Percentiles rank a stretch among this genome's conserved stretches.
Conservation (phyloP, 2,113 vertebrate genomes). For the Nannobrachium achirus region DNA sequence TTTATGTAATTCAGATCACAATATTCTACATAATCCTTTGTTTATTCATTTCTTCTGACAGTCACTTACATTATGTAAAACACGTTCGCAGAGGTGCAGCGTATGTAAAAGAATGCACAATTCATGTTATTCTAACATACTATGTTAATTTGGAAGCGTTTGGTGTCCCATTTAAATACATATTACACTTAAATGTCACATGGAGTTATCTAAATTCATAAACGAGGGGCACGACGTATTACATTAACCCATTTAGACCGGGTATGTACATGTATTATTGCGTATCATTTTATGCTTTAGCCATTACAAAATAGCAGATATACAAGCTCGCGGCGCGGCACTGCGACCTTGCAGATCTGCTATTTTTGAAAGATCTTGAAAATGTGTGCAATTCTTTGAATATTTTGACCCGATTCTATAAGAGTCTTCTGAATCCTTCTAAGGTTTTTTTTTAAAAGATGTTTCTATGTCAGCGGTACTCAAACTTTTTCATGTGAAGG, state of each 20-base stretch:
- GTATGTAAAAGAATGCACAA: conserved; percentile 66
- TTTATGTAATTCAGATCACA: conserved; percentile 68
- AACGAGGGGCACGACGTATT: conserved; percentile 70
- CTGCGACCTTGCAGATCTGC: no score
- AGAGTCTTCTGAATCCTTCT: no score
- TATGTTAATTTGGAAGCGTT: conserved; percentile 69
- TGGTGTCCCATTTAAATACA: conserved; percentile 72
- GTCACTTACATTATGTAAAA: conserved; percentile 76
- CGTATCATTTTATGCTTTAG: no score
- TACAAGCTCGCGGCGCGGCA: no score
- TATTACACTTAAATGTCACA: conserved; percentile 75
- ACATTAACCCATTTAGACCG: neutral
- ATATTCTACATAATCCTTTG: conserved; percentile 78
- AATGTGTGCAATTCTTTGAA: no score
- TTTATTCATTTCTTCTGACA: conserved; percentile 76
- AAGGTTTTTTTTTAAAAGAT: no score
- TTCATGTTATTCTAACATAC: conserved; percentile 72
- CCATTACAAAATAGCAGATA: no score
- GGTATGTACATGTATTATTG: no score
- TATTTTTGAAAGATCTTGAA: no score
- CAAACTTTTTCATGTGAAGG: no score
- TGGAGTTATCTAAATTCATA: conserved; percentile 69
- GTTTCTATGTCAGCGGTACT: no score
- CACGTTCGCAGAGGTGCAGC: conserved; percentile 56
- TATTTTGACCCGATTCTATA: no score